Base-by-base conservation (phyloP, 2,113 vertebrate species). In the Colaptes auratus region DNA sequence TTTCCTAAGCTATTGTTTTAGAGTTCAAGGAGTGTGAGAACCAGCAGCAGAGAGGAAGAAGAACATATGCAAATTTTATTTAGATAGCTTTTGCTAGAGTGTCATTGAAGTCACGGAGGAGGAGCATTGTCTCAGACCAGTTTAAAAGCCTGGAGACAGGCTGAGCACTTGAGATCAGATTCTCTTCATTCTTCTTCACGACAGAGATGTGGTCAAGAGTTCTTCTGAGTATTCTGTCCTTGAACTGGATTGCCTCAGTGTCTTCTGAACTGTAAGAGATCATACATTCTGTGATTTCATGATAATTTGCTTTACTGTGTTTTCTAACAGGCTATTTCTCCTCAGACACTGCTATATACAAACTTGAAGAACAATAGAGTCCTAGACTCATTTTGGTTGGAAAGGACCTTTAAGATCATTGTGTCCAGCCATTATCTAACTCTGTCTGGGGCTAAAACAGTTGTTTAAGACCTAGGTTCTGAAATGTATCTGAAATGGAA, bases 221-320 rank as follows among this genome's bases (percentile, higher is more conserved):
- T 72, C 76, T 97, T 81, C 88, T 95, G 3, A 27, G 79, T 60
- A 10, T 93, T 83, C 53, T 97, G 24, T 82, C 44, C 85, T 58
- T 94, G 82, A 93, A 7, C 44, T 96, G 91, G 82, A 36, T 93
- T 86, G 16, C 72, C 8, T 17, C 27, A 27, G 93, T 46, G 18
- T 95, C 93, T 83, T 91, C 91, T 75, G 93, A 93, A 95, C 87
- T 5, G 94, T 97, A 95, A 97, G 96, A 79, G 64, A 63, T 83
- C 28, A 50, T 60, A 39, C 4, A 28, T 78, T 86, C 31, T 73
- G 2, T 35, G 9, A 11, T 70, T 88, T 89, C 58, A 50, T 56
- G 10, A 64, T 53, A 58, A 28, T 23, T 8, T 86, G 39, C 63
- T 88, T 61, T 48, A 24, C 23, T 55, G 3, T 72, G 17, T 89